Conservation (phyloP, 2,113 vertebrate genomes). For the Empidonax traillii region DNA sequence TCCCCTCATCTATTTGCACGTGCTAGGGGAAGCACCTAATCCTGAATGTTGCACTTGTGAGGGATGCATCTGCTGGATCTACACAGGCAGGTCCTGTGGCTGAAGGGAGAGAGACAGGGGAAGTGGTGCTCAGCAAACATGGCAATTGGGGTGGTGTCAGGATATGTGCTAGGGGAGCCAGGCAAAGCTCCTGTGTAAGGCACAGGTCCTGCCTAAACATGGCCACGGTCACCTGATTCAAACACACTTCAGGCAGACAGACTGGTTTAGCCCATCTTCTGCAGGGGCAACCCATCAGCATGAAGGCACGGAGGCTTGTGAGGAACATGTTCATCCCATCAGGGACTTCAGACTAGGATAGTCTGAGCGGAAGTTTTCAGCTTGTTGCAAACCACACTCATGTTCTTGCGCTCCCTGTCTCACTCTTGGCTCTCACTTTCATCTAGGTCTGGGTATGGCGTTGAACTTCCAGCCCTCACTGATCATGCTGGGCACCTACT, state of each 20-base stretch:
- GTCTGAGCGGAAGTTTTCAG: not conserved
- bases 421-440: not conserved
- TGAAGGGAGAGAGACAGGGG: not conserved
- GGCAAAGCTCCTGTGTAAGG: not conserved
- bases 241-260: not conserved
- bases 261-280: not conserved
- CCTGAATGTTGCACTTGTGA: not conserved
- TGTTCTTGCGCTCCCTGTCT: not conserved
- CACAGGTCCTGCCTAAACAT: not conserved
- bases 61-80: not conserved
- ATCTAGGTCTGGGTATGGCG: slow-evolving; percentile 76
- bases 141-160: not conserved
- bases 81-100: not conserved
- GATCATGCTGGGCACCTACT: slow-evolving; percentile 81
- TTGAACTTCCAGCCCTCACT: slow-evolving; percentile 81
- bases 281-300: not conserved
- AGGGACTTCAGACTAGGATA: not conserved
- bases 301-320: not conserved
- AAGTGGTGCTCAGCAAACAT: not conserved
- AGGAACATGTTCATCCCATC: not conserved
- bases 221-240: not conserved
- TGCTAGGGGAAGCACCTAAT: not conserved
- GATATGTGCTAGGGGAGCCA: not conserved
- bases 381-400: not conserved
- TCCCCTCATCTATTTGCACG: not conserved